Conservation (phyloP, 1,140 invertebrate genomes). For the Drosophila bocki region DNA sequence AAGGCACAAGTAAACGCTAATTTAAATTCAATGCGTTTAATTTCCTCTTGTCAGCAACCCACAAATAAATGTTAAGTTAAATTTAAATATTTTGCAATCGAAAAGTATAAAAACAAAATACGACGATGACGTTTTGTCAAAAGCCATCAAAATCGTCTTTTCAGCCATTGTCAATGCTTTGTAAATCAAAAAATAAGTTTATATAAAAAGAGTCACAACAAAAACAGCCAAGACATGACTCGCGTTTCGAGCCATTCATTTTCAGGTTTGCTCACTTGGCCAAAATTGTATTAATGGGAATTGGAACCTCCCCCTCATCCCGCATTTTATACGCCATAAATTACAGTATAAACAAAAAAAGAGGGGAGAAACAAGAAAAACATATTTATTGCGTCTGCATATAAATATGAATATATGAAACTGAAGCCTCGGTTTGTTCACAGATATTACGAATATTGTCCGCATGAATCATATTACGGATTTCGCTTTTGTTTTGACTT, state of each 20-base stretch:
- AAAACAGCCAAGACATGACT: conserved; percentile 31
- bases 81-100: conserved; percentile 36
- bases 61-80: conserved; percentile 18
- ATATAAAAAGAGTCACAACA: conserved; percentile 48
- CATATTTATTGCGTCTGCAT: conserved; percentile 34
- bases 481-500: conserved; percentile 77
- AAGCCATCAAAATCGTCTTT: conserved; percentile 49
- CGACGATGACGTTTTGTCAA: conserved; percentile 60
- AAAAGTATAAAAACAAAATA: conserved; percentile 7
- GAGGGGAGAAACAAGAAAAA: conserved; percentile 10
- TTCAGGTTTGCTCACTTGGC: conserved; percentile 50
- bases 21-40: conserved; percentile 39
- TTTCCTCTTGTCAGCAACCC: conserved; percentile 47
- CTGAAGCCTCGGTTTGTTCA: conserved; percentile 47
- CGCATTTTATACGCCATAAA: conserved; percentile 58
- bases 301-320: conserved; percentile 50
- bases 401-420: conserved; percentile 53
- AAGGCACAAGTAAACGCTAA: conserved; percentile 8
- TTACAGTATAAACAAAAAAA: conserved; percentile 58
- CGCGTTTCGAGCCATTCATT: conserved; percentile 29
- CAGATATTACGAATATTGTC: conserved; percentile 57
- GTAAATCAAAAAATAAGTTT: conserved; percentile 54
- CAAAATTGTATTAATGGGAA: conserved; percentile 55
- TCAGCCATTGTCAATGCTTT: conserved; percentile 55
- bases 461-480: conserved; percentile 70